These are phyloP conservation scores for Orchesellides sinensis DNA, from an alignment of 2,888 invertebrate genomes.

Conservation along the genomic window DNA sequence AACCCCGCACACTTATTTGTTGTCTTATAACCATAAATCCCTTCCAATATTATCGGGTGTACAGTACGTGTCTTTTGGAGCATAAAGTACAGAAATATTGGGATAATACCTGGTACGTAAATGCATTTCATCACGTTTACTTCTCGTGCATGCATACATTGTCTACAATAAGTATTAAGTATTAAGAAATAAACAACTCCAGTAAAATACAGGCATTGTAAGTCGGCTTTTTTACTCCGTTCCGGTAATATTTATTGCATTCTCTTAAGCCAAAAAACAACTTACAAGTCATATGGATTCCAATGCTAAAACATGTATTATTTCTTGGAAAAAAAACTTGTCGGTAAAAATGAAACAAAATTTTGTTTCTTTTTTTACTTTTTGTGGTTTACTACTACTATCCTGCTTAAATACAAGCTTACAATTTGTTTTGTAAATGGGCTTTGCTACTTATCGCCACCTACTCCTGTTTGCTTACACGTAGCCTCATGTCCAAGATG, in stretches of 20 bases:
- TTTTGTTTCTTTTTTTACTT: constrained; percentile 33
- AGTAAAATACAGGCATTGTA: background rate
- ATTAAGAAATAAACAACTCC: constrained; percentile 10
- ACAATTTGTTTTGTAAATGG: constrained; percentile 56
- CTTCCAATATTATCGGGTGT: constrained; percentile 49
- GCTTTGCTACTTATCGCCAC: background rate
- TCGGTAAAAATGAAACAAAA: constrained; percentile 60
- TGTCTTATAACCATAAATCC: constrained; percentile 13
- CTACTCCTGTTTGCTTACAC: constrained; percentile 15
- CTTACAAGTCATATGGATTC: constrained; percentile 41
- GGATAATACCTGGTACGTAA: constrained; percentile 13
- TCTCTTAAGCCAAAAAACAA: constrained; percentile 27
- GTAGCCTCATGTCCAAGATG: background rate
- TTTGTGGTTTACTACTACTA: background rate
- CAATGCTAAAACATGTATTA: constrained; percentile 54
- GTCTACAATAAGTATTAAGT: background rate
- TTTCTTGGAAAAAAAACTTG: constrained; percentile 48
- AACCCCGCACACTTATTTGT: no score
- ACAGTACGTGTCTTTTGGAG: constrained; percentile 35
- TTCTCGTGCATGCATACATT: background rate
- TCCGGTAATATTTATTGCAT: constrained; percentile 54
- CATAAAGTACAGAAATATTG: constrained; percentile 4
- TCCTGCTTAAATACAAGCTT: background rate
- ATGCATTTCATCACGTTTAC: constrained; percentile 41
- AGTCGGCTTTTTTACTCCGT: constrained; percentile 8